These are phyloP conservation scores for Apis mellifera DNA, from an alignment of 1,140 invertebrate species.

Conservation along the genomic window DNA sequence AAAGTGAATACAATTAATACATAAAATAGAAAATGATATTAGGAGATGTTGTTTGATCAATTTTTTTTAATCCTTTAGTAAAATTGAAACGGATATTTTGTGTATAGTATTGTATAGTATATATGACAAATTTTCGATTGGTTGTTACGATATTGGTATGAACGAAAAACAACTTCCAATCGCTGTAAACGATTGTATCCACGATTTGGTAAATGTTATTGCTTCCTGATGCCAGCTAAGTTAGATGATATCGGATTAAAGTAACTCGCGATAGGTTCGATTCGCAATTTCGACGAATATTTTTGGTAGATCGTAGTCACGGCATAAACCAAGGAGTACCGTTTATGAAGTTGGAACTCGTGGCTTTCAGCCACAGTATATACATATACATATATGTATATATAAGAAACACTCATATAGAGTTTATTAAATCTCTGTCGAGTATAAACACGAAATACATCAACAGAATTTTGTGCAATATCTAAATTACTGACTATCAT, in stretches of 20 bases:
- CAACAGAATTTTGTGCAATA: not conserved
- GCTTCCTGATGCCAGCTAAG: slow-evolving; percentile 55
- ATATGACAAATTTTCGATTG: not conserved
- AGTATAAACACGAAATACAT: slow-evolving; percentile 1
- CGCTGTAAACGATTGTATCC: slow-evolving; percentile 34
- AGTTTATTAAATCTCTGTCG: slow-evolving; percentile 41
- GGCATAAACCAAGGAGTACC: slow-evolving; percentile 47
- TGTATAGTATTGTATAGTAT: too few species aligned
- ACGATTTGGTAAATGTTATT: slow-evolving; percentile 63
- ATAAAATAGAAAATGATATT: not conserved
- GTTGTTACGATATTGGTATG: slow-evolving; percentile 6
- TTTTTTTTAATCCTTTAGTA: not conserved
- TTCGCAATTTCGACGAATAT: slow-evolving; percentile 51
- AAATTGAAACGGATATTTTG: not conserved
- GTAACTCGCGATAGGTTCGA: slow-evolving; percentile 37
- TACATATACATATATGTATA: not conserved
- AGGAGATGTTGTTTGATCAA: not conserved
- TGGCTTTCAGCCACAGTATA: not conserved
- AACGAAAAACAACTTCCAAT: slow-evolving; percentile 39
- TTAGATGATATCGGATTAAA: slow-evolving; percentile 60
- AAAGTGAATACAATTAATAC: too few species aligned
- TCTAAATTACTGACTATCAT: not conserved
- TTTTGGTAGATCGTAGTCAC: slow-evolving; percentile 43
- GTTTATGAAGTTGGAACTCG: slow-evolving; percentile 27
- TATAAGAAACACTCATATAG: slow-evolving; percentile 16